Evolutionary conservation across 2,797 vertebrate genomes (phyloP).

Genomic region (Paguma larvata): DNA sequence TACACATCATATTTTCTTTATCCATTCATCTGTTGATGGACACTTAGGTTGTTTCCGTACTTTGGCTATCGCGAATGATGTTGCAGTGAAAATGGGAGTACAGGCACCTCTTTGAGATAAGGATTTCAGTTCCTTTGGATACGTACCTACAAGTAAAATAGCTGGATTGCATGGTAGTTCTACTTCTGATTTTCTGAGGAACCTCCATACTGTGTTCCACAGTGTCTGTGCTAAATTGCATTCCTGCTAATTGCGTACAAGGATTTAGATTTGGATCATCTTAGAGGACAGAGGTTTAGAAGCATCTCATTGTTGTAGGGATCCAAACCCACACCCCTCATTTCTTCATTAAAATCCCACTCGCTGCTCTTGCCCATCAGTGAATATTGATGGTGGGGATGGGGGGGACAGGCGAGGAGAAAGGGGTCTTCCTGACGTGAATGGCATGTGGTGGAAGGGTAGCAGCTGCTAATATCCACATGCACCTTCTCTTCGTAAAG

Average conservation of each 20-base stretch:
- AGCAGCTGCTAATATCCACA: neutral
- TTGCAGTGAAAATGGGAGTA: neutral
- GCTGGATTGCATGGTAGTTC: neutral
- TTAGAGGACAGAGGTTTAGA: slow-evolving; percentile 80
- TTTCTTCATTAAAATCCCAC: slow-evolving; percentile 34
- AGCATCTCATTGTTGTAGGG: slow-evolving; percentile 63
- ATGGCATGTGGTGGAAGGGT: neutral
- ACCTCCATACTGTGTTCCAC: neutral
- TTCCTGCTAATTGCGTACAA: neutral
- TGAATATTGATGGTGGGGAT: slow-evolving; percentile 43
- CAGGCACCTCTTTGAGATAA: neutral
- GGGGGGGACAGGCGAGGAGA: neutral
- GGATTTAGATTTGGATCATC: slow-evolving; percentile 63
- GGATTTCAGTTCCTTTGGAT: neutral
- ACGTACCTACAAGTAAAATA: too few relatives aligned
- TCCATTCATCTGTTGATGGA: neutral
- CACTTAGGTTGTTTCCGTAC: neutral
- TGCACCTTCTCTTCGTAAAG: slow-evolving; percentile 63
- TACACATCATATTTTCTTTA: neutral
- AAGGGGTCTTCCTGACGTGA: slow-evolving; percentile 59
- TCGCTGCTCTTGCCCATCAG: neutral
- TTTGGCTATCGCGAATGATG: neutral
- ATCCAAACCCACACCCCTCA: neutral
- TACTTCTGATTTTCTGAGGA: neutral
- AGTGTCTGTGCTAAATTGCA: neutral